Evolutionary conservation across 2,888 invertebrate genomes (phyloP).

Genomic region (Eupsilia transversa): DNA sequence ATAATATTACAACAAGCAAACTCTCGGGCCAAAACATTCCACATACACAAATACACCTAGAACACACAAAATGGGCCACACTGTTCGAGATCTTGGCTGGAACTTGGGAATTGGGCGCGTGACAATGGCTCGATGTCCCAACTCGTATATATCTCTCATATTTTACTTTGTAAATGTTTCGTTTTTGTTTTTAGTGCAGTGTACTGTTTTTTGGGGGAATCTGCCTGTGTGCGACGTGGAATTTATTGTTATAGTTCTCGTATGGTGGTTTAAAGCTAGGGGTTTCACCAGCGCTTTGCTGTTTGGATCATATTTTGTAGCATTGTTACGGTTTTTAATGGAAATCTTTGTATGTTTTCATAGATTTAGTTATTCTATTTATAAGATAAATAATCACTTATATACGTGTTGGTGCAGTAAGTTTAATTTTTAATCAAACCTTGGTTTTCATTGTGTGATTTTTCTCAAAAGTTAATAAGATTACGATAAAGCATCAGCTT

Average conservation of each 20-base stretch:
- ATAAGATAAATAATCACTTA: background rate
- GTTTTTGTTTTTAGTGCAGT: conserved; percentile 59
- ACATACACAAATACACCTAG: conserved; percentile 22
- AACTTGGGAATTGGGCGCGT: conserved; percentile 74
- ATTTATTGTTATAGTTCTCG: conserved; percentile 35
- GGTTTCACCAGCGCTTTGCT: background rate
- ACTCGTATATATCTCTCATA: conserved; percentile 57
- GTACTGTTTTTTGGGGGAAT: conserved; percentile 30
- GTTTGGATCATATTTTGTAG: background rate
- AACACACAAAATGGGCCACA: conserved; percentile 45
- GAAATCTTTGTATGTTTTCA: background rate
- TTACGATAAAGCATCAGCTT: background rate
- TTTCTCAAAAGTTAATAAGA: background rate
- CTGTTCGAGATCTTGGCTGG: conserved; percentile 54
- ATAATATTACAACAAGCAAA: conserved; percentile 10
- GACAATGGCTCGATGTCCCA: conserved; percentile 65
- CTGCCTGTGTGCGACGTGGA: background rate
- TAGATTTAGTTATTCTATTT: background rate
- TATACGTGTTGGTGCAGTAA: background rate
- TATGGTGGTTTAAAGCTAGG: conserved; percentile 13
- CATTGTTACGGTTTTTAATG: conserved; percentile 2
- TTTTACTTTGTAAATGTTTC: conserved; percentile 64
- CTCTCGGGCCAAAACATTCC: background rate
- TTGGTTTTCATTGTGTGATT: background rate
- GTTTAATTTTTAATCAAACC: background rate